Evolutionary conservation across 2,113 vertebrate species (phyloP).

Genomic region (Odontophorus gujanensis): DNA sequence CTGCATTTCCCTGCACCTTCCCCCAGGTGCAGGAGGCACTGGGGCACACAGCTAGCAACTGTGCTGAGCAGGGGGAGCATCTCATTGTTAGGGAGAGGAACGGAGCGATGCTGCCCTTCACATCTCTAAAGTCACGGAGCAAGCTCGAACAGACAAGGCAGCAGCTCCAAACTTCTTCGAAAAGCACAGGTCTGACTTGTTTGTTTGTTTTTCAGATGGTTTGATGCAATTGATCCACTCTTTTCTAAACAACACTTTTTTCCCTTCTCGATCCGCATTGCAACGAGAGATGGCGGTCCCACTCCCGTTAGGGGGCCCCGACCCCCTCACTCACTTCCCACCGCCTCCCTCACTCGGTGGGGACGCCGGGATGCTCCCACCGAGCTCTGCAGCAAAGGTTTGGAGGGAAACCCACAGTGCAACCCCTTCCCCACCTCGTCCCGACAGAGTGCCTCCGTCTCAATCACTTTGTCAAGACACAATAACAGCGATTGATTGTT

Average conservation of each 20-base stretch:
- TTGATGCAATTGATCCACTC: background rate
- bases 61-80: too few species aligned
- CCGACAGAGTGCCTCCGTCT: constrained; percentile 54
- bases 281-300: background rate
- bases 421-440: too few species aligned
- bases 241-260: rapidly evolving
- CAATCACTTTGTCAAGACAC: constrained; percentile 97
- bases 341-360: background rate
- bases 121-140: background rate
- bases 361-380: background rate
- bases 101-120: background rate
- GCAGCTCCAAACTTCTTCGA: background rate
- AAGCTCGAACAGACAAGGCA: background rate
- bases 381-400: background rate
- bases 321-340: background rate
- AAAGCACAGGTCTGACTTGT: background rate
- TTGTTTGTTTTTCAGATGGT: background rate
- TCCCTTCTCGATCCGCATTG: background rate
- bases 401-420: too few species aligned
- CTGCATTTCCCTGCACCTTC: rapidly evolving
- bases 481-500: constrained; percentile 95
- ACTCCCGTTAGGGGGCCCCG: background rate
- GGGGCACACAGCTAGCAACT: rapidly evolving
- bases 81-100: background rate
- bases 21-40: rapidly evolving